Evolutionary conservation across 2,888 invertebrate genomes (phyloP), one percentile per base, ranked within the genome.

Genomic region (Polia nebulosa): DNA sequence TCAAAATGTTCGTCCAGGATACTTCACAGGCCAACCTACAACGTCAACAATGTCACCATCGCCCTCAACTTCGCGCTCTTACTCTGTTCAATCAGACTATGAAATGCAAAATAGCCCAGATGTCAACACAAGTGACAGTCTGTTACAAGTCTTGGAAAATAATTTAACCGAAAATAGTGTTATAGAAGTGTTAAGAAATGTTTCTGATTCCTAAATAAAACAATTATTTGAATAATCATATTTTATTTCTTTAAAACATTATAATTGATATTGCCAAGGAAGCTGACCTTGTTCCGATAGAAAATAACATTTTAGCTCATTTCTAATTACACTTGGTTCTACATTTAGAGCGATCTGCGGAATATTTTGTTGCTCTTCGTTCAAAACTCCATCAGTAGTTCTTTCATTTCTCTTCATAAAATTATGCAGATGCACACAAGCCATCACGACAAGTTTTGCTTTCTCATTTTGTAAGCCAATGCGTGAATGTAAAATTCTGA

Each of bases 91-190:
- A 72, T 34, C 72, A 72, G 47, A 72, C 67, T 75, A 72, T 66
- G 67, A 72, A 72, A 75, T 72, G 72, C 72, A 75, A 75, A 70
- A 67, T 75, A 75, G 72, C 74, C 74, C 74, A 75, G 63, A 75
- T 67, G 73, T 71, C 71, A 74, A 74, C 69, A 72, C 74, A 72
- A 74, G 74, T 74, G 76, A 72, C 76, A 75, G 75, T 75, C 72
- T 75, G 75, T 72, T 75, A 61, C 61, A 76, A 76, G 72, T 75
- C 68, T 72, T 72, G 68, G 75, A 75, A 75, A 75, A 72, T 72
- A 68, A 75, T 75, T 72, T 75, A 75, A 72, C 74, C 66, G 74
- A 72, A 74, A 71, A 74, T 71, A 67, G 67, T 74, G 62, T 63
- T 59, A 71, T 66, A 61, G 60, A 67, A 53, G 20, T 58, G 8